Evolutionary conservation across 2,888 invertebrate species (phyloP).

Genomic region (Meliscaeva auricollis): DNA sequence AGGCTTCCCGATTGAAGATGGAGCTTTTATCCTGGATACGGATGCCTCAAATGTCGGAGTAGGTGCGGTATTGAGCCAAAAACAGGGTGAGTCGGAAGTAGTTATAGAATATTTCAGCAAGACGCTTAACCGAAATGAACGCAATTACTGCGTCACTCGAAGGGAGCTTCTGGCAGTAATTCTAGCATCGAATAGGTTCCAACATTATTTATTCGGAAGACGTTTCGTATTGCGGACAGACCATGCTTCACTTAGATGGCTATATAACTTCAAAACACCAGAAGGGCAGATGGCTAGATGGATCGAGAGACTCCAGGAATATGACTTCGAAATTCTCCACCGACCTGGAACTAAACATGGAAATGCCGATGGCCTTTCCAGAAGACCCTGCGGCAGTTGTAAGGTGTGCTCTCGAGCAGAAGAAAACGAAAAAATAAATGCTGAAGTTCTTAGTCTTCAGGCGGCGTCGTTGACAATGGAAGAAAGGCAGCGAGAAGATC

Average conservation of each 20-base stretch:
- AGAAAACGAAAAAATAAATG: background rate
- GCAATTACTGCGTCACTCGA: slow-evolving; percentile 1
- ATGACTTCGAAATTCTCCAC: slow-evolving; percentile 33
- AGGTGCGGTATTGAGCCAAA: background rate
- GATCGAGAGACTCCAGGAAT: slow-evolving; percentile 77
- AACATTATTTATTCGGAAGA: background rate
- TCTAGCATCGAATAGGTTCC: background rate
- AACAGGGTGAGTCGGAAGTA: background rate
- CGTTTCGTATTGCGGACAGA: background rate
- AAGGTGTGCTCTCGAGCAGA: background rate
- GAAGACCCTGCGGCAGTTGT: slow-evolving; percentile 1
- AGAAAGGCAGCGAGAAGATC: background rate
- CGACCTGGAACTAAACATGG: slow-evolving; percentile 9
- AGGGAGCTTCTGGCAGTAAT: background rate
- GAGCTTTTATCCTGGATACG: slow-evolving; percentile 10
- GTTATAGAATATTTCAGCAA: slow-evolving; percentile 12
- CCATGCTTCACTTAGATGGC: background rate
- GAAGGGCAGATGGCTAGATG: slow-evolving; percentile 78
- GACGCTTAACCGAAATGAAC: background rate
- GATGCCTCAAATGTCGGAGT: slow-evolving; percentile 4
- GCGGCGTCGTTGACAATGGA: background rate
- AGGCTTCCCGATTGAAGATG: background rate
- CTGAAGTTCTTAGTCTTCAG: background rate
- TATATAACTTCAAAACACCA: background rate
- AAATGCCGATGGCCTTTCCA: background rate